Evolutionary conservation across 2,797 vertebrate species (phyloP).

Genomic region (Darevskia nairensis): DNA sequence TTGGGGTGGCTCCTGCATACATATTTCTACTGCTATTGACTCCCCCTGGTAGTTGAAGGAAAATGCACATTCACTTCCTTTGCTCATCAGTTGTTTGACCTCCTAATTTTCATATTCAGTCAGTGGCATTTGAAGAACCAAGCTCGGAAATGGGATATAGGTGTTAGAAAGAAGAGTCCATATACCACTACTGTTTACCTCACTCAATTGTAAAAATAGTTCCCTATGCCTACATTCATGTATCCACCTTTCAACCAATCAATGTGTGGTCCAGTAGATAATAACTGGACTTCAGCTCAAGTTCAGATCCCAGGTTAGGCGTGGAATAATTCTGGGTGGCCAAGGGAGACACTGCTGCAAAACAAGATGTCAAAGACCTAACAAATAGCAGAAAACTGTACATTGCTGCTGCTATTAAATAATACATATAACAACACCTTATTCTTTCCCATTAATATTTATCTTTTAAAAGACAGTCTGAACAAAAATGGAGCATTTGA

Average conservation of each 20-base stretch:
- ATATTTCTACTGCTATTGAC: not conserved
- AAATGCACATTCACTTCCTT: not conserved
- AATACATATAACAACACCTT: not conserved
- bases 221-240: not conserved
- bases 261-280: not conserved
- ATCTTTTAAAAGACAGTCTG: not conserved
- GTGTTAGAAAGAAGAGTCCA: too few species aligned
- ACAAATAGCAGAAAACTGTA: not conserved
- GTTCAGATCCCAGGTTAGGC: not conserved
- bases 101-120: too few species aligned
- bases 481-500: not conserved
- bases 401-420: not conserved
- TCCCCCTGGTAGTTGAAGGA: not conserved
- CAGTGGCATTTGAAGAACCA: too few species aligned
- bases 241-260: not conserved
- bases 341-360: not conserved
- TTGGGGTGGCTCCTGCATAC: not conserved
- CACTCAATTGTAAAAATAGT: not conserved
- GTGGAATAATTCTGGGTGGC: not conserved
- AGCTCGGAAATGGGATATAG: too few species aligned
- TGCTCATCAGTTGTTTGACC: not conserved
- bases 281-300: not conserved
- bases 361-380: not conserved
- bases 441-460: not conserved
- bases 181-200: not conserved